Evolutionary conservation across 2,113 vertebrate species (phyloP).

Genomic region (Cephalopterus ornatus): DNA sequence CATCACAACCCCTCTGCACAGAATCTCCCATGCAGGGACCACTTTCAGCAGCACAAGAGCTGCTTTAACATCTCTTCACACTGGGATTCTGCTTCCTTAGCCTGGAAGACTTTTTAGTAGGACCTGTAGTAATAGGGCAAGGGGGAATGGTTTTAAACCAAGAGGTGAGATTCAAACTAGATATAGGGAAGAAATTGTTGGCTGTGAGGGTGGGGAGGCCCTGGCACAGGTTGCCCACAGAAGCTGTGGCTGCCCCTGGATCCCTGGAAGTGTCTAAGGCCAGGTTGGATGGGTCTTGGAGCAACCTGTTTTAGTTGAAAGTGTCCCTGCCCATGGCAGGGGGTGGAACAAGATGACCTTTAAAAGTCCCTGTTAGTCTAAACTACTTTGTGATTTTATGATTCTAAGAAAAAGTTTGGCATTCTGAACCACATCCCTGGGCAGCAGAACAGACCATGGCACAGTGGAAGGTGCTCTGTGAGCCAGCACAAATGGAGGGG

Average conservation of each 20-base stretch:
- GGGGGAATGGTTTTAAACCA: background rate
- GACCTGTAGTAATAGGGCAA: background rate
- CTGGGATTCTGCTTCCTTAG: background rate
- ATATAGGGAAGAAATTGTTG: background rate
- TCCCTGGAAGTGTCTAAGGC: background rate
- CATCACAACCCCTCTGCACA: background rate
- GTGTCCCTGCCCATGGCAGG: background rate
- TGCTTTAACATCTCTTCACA: background rate
- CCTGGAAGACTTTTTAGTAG: background rate
- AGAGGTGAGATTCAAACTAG: background rate
- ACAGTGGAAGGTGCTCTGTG: background rate
- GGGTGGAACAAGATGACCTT: background rate
- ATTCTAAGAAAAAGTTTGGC: background rate
- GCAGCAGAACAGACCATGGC: background rate
- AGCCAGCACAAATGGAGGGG: background rate
- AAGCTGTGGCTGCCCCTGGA: background rate
- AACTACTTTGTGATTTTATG: background rate
- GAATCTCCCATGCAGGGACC: background rate
- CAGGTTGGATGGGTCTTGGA: background rate
- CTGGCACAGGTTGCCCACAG: background rate
- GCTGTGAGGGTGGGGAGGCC: background rate
- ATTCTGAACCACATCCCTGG: background rate
- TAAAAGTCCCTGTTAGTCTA: background rate
- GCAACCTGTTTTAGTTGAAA: background rate
- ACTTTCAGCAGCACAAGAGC: background rate